Conservation (phyloP, 2,797 vertebrate genomes). For the Anguilla megastoma region DNA sequence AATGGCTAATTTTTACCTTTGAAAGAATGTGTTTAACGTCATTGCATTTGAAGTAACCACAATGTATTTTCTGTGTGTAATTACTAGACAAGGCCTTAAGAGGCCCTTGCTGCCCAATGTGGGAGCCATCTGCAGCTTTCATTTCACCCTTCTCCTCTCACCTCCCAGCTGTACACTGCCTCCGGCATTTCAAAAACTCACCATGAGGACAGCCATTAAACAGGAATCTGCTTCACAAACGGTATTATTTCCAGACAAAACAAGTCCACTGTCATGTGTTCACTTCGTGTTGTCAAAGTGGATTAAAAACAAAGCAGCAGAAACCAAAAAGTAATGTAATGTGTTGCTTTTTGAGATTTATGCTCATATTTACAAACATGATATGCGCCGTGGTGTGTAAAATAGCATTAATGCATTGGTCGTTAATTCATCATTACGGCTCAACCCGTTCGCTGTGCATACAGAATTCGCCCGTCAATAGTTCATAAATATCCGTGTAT, state of each 20-base stretch:
- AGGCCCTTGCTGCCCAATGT: neutral
- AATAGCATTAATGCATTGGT: neutral
- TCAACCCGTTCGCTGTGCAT: neutral
- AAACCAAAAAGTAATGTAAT: neutral
- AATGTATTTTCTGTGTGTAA: neutral
- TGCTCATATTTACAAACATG: neutral
- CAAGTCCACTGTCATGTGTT: neutral
- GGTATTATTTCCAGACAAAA: neutral
- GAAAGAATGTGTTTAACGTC: neutral
- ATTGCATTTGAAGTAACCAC: neutral
- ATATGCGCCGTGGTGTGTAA: neutral
- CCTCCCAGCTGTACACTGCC: no score
- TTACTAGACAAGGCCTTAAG: neutral
- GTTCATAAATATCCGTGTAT: neutral
- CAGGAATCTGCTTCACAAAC: no score
- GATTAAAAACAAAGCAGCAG: neutral
- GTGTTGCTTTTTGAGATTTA: neutral
- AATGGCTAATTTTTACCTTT: neutral
- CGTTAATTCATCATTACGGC: neutral
- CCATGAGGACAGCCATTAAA: neutral
- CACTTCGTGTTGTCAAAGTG: neutral
- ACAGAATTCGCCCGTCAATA: neutral
- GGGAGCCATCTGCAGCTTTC: neutral
- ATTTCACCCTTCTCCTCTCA: neutral
- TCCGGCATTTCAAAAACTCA: neutral